Conservation (phyloP, 1,140 invertebrate genomes). For the Steinernema khuongi region DNA sequence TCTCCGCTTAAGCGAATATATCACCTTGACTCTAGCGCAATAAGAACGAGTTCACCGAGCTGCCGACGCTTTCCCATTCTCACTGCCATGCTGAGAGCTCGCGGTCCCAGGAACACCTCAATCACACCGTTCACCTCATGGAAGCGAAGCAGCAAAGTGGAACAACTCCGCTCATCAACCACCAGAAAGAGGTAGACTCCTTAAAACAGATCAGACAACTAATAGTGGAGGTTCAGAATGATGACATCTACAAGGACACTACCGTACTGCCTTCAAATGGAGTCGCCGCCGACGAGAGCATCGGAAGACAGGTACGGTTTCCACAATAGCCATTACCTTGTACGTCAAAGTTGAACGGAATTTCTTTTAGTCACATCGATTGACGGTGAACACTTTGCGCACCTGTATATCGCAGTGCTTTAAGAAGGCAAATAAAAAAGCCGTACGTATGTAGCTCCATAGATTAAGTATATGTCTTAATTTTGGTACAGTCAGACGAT, state of each 20-base stretch:
- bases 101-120: neutral
- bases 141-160: neutral
- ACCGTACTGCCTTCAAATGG: neutral
- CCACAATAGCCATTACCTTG: too few species aligned
- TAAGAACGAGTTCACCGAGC: neutral
- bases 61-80: neutral
- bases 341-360: neutral
- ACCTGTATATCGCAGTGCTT: neutral
- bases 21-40: neutral
- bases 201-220: too few species aligned
- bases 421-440: conserved; percentile 6
- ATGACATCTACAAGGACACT: neutral
- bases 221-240: neutral
- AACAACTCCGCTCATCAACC: neutral
- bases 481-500: neutral
- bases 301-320: conserved; percentile 36
- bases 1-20: neutral
- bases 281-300: conserved; percentile 39
- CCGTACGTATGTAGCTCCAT: conserved; percentile 5
- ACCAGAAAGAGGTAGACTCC: neutral
- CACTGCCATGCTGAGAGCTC: neutral
- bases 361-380: neutral
- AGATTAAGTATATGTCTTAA: neutral
- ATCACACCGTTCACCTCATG: neutral
- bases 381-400: conserved; percentile 2